Base-by-base conservation (phyloP, 1,140 invertebrate genomes). In the Diorhabda elongata region DNA sequence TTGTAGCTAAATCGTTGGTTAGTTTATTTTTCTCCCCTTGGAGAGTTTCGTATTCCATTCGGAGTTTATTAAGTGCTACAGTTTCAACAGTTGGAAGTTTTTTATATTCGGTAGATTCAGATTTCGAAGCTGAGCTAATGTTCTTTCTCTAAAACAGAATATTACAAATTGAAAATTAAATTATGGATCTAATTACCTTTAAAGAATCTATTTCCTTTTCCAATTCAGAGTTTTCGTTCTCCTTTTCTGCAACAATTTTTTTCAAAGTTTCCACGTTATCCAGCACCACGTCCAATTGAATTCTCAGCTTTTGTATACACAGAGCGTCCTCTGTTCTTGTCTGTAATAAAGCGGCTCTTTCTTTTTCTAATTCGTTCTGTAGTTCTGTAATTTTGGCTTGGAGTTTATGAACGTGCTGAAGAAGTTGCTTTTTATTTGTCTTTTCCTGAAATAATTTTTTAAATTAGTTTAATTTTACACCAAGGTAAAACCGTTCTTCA, bases 181-280 rank as follows among this genome's bases (percentile, higher is more conserved):
- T 52, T 52, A 41, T 69, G 3, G 71, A 45, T 5, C 11, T 42
- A 41, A 57, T 64, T 26, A 59, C 61, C 56, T 70, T 75, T 42
- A 74, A 62, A 44, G 75, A 71, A 11, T 72, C 85, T 81, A 72
- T 83, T 81, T 76, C 84, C 82, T 69, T 70, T 70, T 87, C 85
- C 0, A 90, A 72, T 9, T 84, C 82, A 56, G 86, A 83, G 8
- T 85, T 84, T 0, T 81, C 80, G 7, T 82, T 82, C 58, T 86
- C 83, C 9, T 86, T 83, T 9, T 69, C 26, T 64, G 86, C 84
- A 11, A 91, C 70, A 11, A 84, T 79, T 68, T 85, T 87, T 68
- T 87, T 85, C 45, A 90, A 78, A 68, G 87, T 86, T 58, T 86
- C 83, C 69, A 89, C 87, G 6, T 87, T 85, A 47, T 89, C 85